These are phyloP conservation scores for Gopherus evgoodei DNA, from an alignment of 2,113 vertebrate species.

Conservation along the genomic window DNA sequence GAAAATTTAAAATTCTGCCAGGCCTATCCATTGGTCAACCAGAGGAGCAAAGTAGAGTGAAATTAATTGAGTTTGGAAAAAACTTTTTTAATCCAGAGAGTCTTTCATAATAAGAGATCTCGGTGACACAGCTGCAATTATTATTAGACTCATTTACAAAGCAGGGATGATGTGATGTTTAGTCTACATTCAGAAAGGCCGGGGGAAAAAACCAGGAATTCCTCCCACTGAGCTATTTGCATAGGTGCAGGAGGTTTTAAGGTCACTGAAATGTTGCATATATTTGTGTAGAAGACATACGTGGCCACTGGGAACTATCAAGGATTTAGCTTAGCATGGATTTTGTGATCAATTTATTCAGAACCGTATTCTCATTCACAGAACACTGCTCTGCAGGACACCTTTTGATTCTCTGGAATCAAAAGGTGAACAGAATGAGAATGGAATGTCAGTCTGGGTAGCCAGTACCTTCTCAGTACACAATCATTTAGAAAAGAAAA, in stretches of 20 bases:
- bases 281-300: conserved; percentile 10
- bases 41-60: not conserved
- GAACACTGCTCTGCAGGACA: conserved; percentile 27
- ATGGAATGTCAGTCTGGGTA: not conserved
- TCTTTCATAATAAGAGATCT: conserved; percentile 1
- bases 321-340: not conserved
- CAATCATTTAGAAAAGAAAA: not conserved
- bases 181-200: not conserved
- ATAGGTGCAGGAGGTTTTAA: not conserved
- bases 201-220: not conserved
- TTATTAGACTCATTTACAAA: not conserved
- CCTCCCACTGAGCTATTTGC: not conserved
- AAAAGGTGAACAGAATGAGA: conserved; percentile 43
- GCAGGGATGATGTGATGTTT: not conserved
- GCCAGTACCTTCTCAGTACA: not conserved
- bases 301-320: not conserved
- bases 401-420: conserved; percentile 54
- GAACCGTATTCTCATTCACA: conserved; percentile 58
- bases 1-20: not conserved
- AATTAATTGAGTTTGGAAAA: not conserved
- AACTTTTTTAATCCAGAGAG: not conserved
- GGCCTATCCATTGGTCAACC: not conserved
- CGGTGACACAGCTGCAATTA: not conserved
- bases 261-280: not conserved
- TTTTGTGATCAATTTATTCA: conserved; percentile 58